Conservation (phyloP, 2,113 vertebrate genomes). For the Glaucomys volans region DNA sequence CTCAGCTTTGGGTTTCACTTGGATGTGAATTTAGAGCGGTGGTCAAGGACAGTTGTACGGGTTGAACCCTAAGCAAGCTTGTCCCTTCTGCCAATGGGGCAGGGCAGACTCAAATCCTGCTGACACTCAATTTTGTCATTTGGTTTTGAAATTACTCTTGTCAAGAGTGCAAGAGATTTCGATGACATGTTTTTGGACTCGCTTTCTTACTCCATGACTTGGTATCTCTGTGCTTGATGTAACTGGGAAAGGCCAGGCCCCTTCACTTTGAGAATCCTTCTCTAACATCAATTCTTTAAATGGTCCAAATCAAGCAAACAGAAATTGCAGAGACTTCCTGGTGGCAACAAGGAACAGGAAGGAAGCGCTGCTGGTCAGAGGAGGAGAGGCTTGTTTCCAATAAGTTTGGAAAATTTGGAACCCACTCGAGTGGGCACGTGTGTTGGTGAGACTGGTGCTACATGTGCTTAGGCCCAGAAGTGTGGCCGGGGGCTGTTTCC, state of each 20-base stretch:
- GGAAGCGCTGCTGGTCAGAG: not conserved
- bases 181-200: not conserved
- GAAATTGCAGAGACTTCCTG: not conserved
- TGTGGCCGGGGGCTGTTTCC: accelerated
- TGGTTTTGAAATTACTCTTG: not conserved
- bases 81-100: not conserved
- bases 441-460: not conserved
- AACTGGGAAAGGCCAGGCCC: not conserved
- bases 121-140: not conserved
- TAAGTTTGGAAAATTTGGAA: not conserved
- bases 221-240: not conserved
- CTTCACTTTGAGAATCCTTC: not conserved
- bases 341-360: not conserved
- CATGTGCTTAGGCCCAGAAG: not conserved
- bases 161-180: not conserved
- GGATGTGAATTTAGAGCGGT: too few relatives aligned
- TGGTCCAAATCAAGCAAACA: not conserved
- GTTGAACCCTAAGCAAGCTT: not conserved
- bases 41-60: not conserved
- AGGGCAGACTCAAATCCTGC: not conserved
- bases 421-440: too few relatives aligned
- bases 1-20: not conserved
- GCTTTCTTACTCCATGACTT: not conserved
- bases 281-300: not conserved
- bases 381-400: not conserved